Conservation (phyloP, 2,888 invertebrate species). For the Polydrusus cervinus region DNA sequence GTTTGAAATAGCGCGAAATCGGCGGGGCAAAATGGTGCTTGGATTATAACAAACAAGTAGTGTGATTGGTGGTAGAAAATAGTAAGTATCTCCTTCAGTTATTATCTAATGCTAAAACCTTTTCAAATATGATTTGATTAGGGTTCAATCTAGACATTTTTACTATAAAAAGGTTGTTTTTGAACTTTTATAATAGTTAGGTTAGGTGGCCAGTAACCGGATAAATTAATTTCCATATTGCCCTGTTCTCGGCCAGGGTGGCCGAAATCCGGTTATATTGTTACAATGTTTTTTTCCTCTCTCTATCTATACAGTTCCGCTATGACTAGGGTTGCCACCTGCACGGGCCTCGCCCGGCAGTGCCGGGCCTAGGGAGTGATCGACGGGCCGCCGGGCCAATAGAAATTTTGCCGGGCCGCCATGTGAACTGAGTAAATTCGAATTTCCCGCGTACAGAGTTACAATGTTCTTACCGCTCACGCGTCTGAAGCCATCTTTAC, state of each 20-base stretch:
- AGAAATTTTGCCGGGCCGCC: no score
- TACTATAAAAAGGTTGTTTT: neutral
- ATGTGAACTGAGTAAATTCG: no score
- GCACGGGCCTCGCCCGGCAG: no score
- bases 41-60: neutral
- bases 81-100: conserved; percentile 11
- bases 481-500: no score
- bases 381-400: no score
- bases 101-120: no score
- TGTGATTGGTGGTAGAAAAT: conserved; percentile 1
- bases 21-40: neutral
- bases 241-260: neutral
- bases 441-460: no score
- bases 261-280: conserved; percentile 3
- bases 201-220: conserved; percentile 13
- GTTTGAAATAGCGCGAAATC: neutral
- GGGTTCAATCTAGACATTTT: neutral
- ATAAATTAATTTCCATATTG: conserved; percentile 11
- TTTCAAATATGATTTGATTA: neutral
- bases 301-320: neutral
- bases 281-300: conserved; percentile 1
- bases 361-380: no score
- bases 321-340: no score
- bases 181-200: neutral
- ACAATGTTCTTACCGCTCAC: no score